phyloP scores from a whole-genome alignment of 2,888 invertebrate species.

The Lamproptera curius region DNA sequence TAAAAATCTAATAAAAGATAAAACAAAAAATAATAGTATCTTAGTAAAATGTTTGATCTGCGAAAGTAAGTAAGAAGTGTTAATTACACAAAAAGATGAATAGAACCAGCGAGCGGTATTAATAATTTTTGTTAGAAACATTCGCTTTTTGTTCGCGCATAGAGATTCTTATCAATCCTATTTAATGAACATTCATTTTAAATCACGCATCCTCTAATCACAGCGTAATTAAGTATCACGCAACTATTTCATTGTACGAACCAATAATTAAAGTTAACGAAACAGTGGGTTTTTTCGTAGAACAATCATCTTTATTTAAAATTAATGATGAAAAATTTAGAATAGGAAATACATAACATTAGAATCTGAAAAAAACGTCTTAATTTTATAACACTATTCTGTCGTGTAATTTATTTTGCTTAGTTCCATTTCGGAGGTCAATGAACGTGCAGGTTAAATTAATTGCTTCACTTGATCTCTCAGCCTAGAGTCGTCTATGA shows the following conservation, averaged over 20 bases:
- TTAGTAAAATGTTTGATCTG: too few species aligned
- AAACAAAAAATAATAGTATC: too few species aligned
- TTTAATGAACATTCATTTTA: background rate
- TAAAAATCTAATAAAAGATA: too few species aligned
- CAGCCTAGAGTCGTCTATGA: slow-evolving; percentile 9
- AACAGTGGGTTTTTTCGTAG: too few species aligned
- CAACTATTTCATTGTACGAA: background rate
- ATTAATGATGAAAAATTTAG: too few species aligned
- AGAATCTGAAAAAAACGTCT: too few species aligned
- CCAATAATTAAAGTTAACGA: background rate
- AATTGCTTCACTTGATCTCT: slow-evolving; percentile 32
- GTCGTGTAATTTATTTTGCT: background rate
- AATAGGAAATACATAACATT: too few species aligned
- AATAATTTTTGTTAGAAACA: background rate
- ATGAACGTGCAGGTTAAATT: slow-evolving; percentile 24
- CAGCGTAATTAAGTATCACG: background rate
- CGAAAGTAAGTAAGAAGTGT: background rate
- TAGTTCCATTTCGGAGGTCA: slow-evolving; percentile 17
- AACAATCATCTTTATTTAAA: too few species aligned
- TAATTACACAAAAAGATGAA: background rate
- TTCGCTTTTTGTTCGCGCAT: background rate
- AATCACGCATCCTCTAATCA: slow-evolving; percentile 1
- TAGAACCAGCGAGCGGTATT: background rate
- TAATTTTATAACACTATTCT: too few species aligned
- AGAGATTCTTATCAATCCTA: background rate